Conservation (phyloP, 2,888 invertebrate genomes). For the Drymonia ruficornis region DNA sequence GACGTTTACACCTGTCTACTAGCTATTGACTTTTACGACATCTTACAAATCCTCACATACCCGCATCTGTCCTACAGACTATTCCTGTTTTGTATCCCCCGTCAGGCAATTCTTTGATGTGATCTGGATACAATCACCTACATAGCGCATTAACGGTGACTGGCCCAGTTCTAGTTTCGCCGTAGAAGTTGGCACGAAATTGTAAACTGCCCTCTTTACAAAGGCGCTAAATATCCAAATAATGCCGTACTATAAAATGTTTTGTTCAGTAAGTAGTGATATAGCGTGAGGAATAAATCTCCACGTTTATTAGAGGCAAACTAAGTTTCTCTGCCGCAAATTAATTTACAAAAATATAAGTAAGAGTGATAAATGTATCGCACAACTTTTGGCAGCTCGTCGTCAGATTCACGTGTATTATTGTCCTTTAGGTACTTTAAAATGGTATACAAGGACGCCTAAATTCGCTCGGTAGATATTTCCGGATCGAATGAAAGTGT, state of each 20-base stretch:
- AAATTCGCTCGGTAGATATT: slow-evolving; percentile 73
- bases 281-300: slow-evolving; percentile 39
- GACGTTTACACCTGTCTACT: slow-evolving; percentile 19
- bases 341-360: slow-evolving; percentile 39
- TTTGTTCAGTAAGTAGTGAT: slow-evolving; percentile 33
- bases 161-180: slow-evolving; percentile 78
- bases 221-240: slow-evolving; percentile 67
- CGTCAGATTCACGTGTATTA: slow-evolving; percentile 57
- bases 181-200: slow-evolving; percentile 79
- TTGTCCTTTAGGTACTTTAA: slow-evolving; percentile 74
- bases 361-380: slow-evolving; percentile 36
- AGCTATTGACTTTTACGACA: slow-evolving; percentile 35
- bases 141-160: slow-evolving; percentile 75
- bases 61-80: slow-evolving; percentile 48
- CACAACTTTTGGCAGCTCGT: slow-evolving; percentile 39
- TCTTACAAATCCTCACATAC: slow-evolving; percentile 28
- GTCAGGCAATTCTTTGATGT: slow-evolving; percentile 70
- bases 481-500: slow-evolving; percentile 77
- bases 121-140: slow-evolving; percentile 79
- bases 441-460: slow-evolving; percentile 78
- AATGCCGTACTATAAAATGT: slow-evolving; percentile 45
- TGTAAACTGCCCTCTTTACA: slow-evolving; percentile 84
- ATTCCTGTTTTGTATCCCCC: slow-evolving; percentile 57
- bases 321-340: slow-evolving; percentile 34
- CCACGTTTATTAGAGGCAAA: slow-evolving; percentile 35